A percentile compares a stretch with the other conserved stretches of the same genome.
Conservation (phyloP, 2,888 invertebrate genomes). For the Tenthredo notha region DNA sequence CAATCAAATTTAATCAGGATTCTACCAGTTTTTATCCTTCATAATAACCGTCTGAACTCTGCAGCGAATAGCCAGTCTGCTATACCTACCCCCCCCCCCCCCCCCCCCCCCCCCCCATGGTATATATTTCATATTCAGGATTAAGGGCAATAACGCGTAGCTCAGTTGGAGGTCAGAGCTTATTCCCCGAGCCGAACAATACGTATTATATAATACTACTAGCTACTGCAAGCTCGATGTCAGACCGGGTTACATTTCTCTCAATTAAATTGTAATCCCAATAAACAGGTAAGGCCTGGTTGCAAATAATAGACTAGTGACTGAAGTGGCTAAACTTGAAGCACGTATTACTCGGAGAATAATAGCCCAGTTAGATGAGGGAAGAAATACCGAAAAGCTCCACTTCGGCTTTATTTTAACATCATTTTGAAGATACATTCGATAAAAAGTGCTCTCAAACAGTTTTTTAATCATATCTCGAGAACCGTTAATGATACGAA, state of each 20-base stretch:
- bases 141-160: constrained; percentile 18
- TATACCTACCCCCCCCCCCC: neutral
- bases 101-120: neutral
- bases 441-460: neutral
- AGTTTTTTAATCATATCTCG: neutral
- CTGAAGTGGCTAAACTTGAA: neutral
- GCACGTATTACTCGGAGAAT: too few relatives aligned
- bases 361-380: neutral
- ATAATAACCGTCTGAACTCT: neutral
- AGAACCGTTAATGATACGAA: neutral
- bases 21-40: neutral
- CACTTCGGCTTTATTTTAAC: too few relatives aligned
- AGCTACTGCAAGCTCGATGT: neutral
- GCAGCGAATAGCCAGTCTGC: neutral
- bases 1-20: neutral
- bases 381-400: neutral
- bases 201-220: neutral
- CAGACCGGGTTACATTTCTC: constrained; percentile 6
- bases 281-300: neutral
- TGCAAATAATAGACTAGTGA: neutral
- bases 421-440: neutral
- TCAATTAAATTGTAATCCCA: constrained; percentile 25
- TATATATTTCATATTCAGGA: constrained; percentile 22
- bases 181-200: constrained; percentile 21
- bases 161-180: constrained; percentile 10